Conservation (phyloP, 2,888 invertebrate species). For the Ophion slaviceki region DNA sequence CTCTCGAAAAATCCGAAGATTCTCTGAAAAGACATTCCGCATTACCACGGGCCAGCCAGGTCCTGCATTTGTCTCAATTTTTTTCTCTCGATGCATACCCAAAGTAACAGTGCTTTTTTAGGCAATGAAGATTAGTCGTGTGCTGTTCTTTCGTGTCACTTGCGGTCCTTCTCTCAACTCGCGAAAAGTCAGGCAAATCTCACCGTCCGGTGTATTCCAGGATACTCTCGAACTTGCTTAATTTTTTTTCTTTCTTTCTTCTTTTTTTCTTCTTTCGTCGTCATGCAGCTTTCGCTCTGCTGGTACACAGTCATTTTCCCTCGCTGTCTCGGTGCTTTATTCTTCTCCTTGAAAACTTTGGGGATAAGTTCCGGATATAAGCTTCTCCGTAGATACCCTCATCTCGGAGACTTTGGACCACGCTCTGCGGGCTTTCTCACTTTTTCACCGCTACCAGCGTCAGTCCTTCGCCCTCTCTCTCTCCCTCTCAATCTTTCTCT, state of each 20-base stretch:
- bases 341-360: slow-evolving; percentile 65
- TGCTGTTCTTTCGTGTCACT: neutral
- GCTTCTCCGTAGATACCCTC: slow-evolving; percentile 66
- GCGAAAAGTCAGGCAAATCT: slow-evolving; percentile 39
- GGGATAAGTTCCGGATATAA: slow-evolving; percentile 78
- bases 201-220: slow-evolving; percentile 4
- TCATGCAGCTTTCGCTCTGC: slow-evolving; percentile 22
- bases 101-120: slow-evolving; percentile 23
- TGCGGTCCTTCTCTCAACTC: neutral
- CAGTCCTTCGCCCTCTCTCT: neutral
- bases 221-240: slow-evolving; percentile 47
- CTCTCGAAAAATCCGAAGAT: neutral
- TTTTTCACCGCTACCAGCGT: slow-evolving; percentile 38
- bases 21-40: neutral
- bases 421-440: slow-evolving; percentile 46
- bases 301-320: slow-evolving; percentile 51
- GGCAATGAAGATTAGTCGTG: slow-evolving; percentile 43
- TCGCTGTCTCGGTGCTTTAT: slow-evolving; percentile 45
- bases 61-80: neutral
- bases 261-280: slow-evolving; percentile 30
- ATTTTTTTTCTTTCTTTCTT: slow-evolving; percentile 37
- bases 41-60: too few relatives aligned
- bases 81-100: neutral
- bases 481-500: slow-evolving; percentile 10
- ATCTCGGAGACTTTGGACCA: slow-evolving; percentile 47